Percentiles rank a stretch among this genome's conserved stretches.
Evolutionary conservation across 2,888 invertebrate species (phyloP).

Genomic region (Troides helena): DNA sequence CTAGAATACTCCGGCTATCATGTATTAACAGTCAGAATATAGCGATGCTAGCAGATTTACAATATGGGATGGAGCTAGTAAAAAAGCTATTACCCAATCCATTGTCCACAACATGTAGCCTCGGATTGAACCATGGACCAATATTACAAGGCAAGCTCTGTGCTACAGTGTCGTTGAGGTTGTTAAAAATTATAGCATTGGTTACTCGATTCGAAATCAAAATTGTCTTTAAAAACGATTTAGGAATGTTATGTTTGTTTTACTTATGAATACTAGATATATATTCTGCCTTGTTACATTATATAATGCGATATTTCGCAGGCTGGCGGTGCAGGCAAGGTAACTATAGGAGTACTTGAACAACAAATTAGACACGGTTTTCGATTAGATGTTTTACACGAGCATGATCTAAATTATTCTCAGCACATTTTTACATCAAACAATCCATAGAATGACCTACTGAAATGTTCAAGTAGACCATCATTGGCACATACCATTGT

Average conservation of each 20-base stretch:
- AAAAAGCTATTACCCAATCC: no score
- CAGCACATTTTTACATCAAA: conserved; percentile 46
- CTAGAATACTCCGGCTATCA: no score
- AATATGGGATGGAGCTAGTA: no score
- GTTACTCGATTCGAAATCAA: no score
- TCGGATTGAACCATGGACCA: no score
- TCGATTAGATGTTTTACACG: conserved; percentile 51
- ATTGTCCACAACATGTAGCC: no score
- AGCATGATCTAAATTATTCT: conserved; percentile 55
- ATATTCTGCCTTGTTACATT: conserved; percentile 13
- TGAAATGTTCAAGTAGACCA: conserved; percentile 15
- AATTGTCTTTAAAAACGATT: neutral
- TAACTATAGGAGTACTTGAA: conserved; percentile 55
- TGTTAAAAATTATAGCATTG: no score
- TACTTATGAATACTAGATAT: conserved; percentile 13
- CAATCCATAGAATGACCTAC: conserved; percentile 49
- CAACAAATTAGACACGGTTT: conserved; percentile 46
- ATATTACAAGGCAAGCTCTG: no score
- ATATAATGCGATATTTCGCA: conserved; percentile 56
- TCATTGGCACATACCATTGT: conserved; percentile 14
- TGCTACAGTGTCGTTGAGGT: no score
- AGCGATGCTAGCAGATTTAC: no score
- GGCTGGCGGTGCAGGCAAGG: conserved; percentile 76
- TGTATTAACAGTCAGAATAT: no score
- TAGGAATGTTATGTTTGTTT: neutral